Percentiles rank a stretch among this genome's conserved stretches.
phyloP scores from a whole-genome alignment of 2,797 vertebrate genomes.

The Pempheris klunzingeri region DNA sequence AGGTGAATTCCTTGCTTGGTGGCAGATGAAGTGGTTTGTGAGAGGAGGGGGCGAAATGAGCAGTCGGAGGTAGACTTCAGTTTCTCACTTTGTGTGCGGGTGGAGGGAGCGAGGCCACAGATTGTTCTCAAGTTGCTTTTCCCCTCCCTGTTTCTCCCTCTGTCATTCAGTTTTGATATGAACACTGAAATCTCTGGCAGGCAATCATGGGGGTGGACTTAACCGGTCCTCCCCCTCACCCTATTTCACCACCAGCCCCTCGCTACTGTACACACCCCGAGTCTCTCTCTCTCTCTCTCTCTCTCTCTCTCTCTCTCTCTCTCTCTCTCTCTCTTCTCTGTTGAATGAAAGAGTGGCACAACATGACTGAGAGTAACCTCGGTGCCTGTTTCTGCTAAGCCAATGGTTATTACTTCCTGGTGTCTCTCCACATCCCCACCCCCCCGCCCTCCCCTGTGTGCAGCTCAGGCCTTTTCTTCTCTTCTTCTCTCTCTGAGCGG shows the following conservation, averaged over 20 bases:
- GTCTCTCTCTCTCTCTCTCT: not conserved
- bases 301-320: no score
- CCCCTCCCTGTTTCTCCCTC: not conserved
- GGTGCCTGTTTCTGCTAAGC: slow-evolving; percentile 62
- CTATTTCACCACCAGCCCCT: slow-evolving; percentile 44
- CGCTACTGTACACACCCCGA: slow-evolving; percentile 50
- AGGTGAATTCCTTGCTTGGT: slow-evolving; percentile 45
- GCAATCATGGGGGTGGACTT: slow-evolving; percentile 22
- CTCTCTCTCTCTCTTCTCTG: slow-evolving; percentile 8
- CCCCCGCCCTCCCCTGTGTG: slow-evolving; percentile 7
- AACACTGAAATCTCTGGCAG: slow-evolving; percentile 50
- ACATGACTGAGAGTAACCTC: slow-evolving; percentile 77
- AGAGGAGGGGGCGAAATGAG: not conserved
- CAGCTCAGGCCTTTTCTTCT: slow-evolving; percentile 62
- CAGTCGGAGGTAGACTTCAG: not conserved
- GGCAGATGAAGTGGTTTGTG: slow-evolving; percentile 34
- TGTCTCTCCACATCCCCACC: slow-evolving; percentile 45
- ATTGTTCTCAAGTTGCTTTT: not conserved
- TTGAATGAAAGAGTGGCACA: slow-evolving; percentile 51
- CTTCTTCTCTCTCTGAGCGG: not conserved
- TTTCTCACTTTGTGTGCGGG: slow-evolving; percentile 14
- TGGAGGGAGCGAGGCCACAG: not conserved
- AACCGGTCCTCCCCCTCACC: slow-evolving; percentile 42
- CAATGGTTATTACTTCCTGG: slow-evolving; percentile 72
- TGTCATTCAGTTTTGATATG: slow-evolving; percentile 48